Conservation (phyloP, 2,888 invertebrate genomes). For the Leptinotarsa tumamoca region DNA sequence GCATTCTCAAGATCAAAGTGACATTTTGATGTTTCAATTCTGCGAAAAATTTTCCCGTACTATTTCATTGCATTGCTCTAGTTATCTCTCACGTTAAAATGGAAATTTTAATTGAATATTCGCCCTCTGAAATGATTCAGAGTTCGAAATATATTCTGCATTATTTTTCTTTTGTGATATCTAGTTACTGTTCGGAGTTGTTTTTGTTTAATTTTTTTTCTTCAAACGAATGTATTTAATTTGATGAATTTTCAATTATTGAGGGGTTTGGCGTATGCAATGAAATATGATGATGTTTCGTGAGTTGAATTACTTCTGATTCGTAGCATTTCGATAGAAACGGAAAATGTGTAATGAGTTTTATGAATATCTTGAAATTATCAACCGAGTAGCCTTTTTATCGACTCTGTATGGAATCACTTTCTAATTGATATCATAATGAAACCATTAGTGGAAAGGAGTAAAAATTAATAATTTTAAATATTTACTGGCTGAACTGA, state of each 20-base stretch:
- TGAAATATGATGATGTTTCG: not conserved
- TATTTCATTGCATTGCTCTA: no score
- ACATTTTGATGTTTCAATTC: no score
- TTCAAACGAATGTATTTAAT: not conserved
- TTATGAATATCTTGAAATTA: no score
- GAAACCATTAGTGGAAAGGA: no score
- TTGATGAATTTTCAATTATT: not conserved
- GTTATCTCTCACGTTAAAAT: no score
- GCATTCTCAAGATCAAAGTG: no score
- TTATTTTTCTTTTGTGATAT: not conserved
- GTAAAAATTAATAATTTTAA: no score
- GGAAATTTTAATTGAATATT: constrained; percentile 3
- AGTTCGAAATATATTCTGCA: constrained; percentile 1
- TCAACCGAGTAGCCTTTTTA: no score
- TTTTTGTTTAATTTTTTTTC: not conserved
- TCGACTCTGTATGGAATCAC: no score
- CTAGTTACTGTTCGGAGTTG: not conserved
- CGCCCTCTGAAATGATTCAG: constrained; percentile 5
- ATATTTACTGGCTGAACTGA: no score
- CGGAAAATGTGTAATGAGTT: not conserved
- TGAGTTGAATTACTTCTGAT: not conserved
- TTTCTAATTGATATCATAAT: no score
- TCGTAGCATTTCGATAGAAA: not conserved
- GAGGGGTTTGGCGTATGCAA: not conserved
- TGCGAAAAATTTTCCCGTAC: no score